These are phyloP conservation scores for Trissolcus brochymenae DNA, from an alignment of 2,888 invertebrate species.

Conservation along the genomic window DNA sequence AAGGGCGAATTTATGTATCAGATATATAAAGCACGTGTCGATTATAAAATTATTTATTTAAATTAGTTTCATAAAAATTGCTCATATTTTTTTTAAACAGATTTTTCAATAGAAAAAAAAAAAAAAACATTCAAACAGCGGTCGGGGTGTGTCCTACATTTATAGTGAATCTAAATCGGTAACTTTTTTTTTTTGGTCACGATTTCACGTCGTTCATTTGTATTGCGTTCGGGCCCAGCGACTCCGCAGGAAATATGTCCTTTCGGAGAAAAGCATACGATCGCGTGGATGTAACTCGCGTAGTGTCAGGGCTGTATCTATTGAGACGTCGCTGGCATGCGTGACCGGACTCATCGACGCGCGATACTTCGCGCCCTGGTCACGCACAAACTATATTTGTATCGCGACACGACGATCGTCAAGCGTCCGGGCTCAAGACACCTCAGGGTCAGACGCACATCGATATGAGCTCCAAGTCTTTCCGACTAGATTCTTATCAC, in stretches of 20 bases:
- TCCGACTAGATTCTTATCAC: slow-evolving; percentile 63
- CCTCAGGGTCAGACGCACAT: slow-evolving; percentile 72
- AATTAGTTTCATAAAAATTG: too few relatives aligned
- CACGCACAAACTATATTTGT: slow-evolving; percentile 74
- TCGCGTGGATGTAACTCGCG: slow-evolving; percentile 54
- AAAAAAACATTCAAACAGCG: background rate
- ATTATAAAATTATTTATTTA: background rate
- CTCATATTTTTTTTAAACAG: background rate
- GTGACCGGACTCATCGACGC: slow-evolving; percentile 63
- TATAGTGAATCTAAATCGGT: slow-evolving; percentile 1
- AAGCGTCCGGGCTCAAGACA: slow-evolving; percentile 64
- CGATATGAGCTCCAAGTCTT: slow-evolving; percentile 70
- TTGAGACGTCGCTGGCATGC: slow-evolving; percentile 59
- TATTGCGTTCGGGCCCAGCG: slow-evolving; percentile 38
- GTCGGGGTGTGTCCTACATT: background rate
- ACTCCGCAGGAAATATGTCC: slow-evolving; percentile 51
- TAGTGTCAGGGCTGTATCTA: slow-evolving; percentile 54
- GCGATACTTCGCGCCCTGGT: slow-evolving; percentile 68
- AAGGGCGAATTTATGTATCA: slow-evolving; percentile 10
- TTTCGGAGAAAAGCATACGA: slow-evolving; percentile 54
- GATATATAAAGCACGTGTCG: slow-evolving; percentile 4
- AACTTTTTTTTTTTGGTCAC: slow-evolving; percentile 48
- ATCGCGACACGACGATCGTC: slow-evolving; percentile 55
- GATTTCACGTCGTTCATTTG: slow-evolving; percentile 52
- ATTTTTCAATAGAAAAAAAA: background rate